phyloP scores from a whole-genome alignment of 2,113 vertebrate species.

The Prunella fulvescens region DNA sequence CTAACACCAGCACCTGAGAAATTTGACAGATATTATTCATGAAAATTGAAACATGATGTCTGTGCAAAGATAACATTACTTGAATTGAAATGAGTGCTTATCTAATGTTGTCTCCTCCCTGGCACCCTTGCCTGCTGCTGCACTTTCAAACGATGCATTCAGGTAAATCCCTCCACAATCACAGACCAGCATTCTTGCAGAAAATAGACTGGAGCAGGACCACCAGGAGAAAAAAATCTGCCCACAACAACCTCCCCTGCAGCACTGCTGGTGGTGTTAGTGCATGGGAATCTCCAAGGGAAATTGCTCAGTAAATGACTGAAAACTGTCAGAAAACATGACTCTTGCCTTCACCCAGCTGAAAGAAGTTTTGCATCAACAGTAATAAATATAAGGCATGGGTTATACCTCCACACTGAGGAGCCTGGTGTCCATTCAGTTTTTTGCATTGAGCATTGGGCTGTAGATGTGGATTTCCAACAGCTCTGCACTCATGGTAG shows the following conservation, averaged over 20 bases:
- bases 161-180: not conserved
- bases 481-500: not conserved
- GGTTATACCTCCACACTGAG: not conserved
- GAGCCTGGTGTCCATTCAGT: no score
- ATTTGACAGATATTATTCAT: not conserved
- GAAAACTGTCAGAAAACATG: not conserved
- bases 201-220: not conserved
- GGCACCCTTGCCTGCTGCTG: not conserved
- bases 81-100: conserved; percentile 18
- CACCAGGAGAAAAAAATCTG: not conserved
- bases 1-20: not conserved
- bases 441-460: not conserved
- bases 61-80: not conserved
- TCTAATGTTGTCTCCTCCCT: not conserved
- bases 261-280: not conserved
- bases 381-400: not conserved
- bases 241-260: not conserved
- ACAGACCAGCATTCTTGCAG: not conserved
- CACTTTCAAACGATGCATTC: not conserved
- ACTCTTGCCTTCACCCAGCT: not conserved
- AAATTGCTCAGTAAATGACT: not conserved
- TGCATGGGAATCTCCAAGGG: not conserved
- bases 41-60: not conserved
- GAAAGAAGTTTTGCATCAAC: not conserved
- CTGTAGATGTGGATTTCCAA: not conserved